Evolutionary conservation across 2,113 vertebrate species (phyloP).

Genomic region (Xerus inauris): DNA sequence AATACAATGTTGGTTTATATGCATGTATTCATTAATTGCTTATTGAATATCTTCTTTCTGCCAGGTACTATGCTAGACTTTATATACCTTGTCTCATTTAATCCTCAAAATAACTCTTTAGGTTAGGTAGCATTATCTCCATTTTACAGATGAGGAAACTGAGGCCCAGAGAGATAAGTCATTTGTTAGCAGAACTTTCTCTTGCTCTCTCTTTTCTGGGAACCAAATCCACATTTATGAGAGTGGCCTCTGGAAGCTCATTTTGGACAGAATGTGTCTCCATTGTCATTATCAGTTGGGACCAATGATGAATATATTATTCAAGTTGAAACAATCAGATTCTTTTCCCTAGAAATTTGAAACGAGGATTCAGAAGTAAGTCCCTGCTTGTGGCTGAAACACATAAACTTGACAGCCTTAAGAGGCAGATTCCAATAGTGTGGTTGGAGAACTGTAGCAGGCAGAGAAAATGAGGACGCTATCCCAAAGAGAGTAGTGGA

Average conservation of each 20-base stretch:
- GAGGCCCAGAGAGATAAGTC: not conserved
- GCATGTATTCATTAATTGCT: not conserved
- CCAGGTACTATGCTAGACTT: not conserved
- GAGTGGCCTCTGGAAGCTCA: not conserved
- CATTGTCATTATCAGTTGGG: not conserved
- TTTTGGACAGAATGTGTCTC: not conserved
- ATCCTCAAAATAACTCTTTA: constrained; percentile 3
- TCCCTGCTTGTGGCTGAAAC: not conserved
- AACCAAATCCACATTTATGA: not conserved
- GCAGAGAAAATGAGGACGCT: not conserved
- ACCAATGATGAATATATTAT: not conserved
- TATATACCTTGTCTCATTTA: not conserved
- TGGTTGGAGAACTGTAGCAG: not conserved
- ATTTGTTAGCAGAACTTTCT: not conserved
- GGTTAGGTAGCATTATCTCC: not conserved
- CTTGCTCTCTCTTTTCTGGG: not conserved
- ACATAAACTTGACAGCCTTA: not conserved
- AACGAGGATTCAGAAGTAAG: not conserved
- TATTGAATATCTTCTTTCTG: constrained; percentile 31
- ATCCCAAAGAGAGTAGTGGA: not conserved
- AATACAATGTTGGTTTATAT: not conserved
- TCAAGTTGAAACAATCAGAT: too few species aligned
- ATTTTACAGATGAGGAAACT: not conserved
- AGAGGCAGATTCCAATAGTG: not conserved
- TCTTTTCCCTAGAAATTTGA: constrained; percentile 27